Evolutionary conservation across 2,888 invertebrate genomes (phyloP), one percentile per base, ranked within the genome.

Genomic region (Fragum whitleyi): DNA sequence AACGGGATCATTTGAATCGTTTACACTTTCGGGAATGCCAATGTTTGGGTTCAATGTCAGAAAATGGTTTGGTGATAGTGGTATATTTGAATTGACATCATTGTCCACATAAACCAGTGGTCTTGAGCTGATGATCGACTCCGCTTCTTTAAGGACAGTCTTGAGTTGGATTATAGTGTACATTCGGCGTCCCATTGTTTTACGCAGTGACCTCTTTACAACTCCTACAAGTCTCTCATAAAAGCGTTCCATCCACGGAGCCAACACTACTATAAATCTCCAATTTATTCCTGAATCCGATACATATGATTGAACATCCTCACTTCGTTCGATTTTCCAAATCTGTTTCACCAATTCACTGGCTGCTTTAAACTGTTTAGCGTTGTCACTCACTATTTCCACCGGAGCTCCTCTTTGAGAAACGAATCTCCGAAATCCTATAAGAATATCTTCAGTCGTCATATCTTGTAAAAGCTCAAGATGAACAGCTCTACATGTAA

Each of bases 161-260:
- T 80, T 68, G 0, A 80, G 21, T 47, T 80, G 71, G 1, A 70
- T 21, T 28, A 71, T 19, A 39, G 74, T 79, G 26, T 74, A 32
- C 26, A 73, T 47, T 19, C 32, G 61, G 23, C 74, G 51, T 2
- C 73, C 77, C n/a, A 81, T 26, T n/a, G 65, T 36, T 51, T 81
- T 77, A 21, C 74, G 42, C 16, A 81, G 47, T 19, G 57, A 59
- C 26, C 62, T 42, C 57, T 77, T 81, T 14, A 77, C 77, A n/a
- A 77, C 6, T 11, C 75, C 72, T 23, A 72, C 72, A 7, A 71
- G 42, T 67, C 74, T 23, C 55, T 79, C 79, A 67, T 79, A 75
- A 51, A 75, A 79, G 1, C 79, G 74, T 7, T 74, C 70, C 61
- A 74, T 72, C 75, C 71, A 74, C 16, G 74, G 74, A 2, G 70